phyloP scores from a whole-genome alignment of 2,888 invertebrate genomes.

The Tetropium fuscum region DNA sequence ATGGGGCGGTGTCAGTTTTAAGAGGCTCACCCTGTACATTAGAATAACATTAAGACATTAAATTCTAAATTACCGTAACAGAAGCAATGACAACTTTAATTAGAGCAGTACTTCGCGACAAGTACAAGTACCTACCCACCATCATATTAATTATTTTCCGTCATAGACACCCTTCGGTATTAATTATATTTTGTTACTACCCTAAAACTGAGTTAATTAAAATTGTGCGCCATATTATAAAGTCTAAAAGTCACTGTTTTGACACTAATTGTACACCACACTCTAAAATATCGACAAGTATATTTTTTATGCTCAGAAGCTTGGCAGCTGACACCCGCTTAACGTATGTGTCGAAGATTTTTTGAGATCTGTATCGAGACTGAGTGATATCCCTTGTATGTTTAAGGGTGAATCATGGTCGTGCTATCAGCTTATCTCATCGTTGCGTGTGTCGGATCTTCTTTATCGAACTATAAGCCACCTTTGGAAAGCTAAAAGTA shows the following conservation, averaged over 20 bases:
- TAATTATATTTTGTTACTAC: conserved; percentile 10
- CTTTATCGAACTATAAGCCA: conserved; percentile 48
- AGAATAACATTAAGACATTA: no score
- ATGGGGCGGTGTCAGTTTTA: no score
- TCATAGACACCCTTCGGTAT: conserved; percentile 7
- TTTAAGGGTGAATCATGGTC: conserved; percentile 55
- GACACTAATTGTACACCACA: conserved; percentile 3
- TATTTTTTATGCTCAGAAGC: background rate
- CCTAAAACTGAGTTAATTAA: conserved; percentile 5
- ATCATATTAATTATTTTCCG: conserved; percentile 14
- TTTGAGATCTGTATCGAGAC: conserved; percentile 33
- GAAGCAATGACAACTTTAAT: no score
- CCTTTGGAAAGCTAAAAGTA: conserved; percentile 43
- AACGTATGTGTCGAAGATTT: conserved; percentile 4
- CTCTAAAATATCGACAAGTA: background rate
- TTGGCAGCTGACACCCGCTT: background rate
- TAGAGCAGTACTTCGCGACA: no score
- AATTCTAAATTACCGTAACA: no score
- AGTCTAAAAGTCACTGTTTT: background rate
- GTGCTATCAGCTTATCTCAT: conserved; percentile 54
- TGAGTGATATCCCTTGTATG: conserved; percentile 48
- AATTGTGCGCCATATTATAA: background rate
- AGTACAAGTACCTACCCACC: no score
- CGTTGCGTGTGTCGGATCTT: conserved; percentile 54
- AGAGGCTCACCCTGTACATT: no score